phyloP scores from a whole-genome alignment of 2,888 invertebrate species.

The Drosophila hawaiiensis region DNA sequence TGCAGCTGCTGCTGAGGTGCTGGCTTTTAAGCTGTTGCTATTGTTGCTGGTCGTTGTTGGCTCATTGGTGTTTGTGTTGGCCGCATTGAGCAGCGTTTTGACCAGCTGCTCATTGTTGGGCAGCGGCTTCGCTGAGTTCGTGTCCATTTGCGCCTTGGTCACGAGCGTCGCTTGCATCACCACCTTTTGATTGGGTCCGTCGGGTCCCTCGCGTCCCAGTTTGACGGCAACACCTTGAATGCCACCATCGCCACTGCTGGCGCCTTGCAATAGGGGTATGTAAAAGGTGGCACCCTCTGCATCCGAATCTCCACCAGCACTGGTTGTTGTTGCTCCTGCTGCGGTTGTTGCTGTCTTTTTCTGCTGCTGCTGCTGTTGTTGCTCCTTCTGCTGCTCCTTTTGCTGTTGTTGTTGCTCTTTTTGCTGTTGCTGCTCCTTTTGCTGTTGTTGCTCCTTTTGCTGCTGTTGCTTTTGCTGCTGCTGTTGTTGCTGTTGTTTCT shows the following conservation, averaged over 20 bases:
- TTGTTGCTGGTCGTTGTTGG: constrained; percentile 28
- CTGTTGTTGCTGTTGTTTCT: constrained; percentile 60
- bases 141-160: constrained; percentile 87
- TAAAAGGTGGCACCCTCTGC: constrained; percentile 88
- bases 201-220: constrained; percentile 88
- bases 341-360: background rate
- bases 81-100: constrained; percentile 82
- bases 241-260: constrained; percentile 84
- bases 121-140: constrained; percentile 83
- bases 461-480: constrained; percentile 34
- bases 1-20: constrained; percentile 67
- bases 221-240: constrained; percentile 89
- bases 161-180: constrained; percentile 88
- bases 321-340: constrained; percentile 30
- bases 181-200: constrained; percentile 88
- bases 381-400: background rate
- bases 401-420: constrained; percentile 22
- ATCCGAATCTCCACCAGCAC: constrained; percentile 85
- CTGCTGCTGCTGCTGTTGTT: constrained; percentile 25
- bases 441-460: constrained; percentile 38
- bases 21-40: constrained; percentile 57
- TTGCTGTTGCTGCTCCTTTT: constrained; percentile 1
- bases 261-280: constrained; percentile 87
- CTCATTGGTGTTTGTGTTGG: constrained; percentile 42
- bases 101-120: constrained; percentile 85